phyloP scores from a whole-genome alignment of 2,113 vertebrate genomes.

The Macquaria australasica region DNA sequence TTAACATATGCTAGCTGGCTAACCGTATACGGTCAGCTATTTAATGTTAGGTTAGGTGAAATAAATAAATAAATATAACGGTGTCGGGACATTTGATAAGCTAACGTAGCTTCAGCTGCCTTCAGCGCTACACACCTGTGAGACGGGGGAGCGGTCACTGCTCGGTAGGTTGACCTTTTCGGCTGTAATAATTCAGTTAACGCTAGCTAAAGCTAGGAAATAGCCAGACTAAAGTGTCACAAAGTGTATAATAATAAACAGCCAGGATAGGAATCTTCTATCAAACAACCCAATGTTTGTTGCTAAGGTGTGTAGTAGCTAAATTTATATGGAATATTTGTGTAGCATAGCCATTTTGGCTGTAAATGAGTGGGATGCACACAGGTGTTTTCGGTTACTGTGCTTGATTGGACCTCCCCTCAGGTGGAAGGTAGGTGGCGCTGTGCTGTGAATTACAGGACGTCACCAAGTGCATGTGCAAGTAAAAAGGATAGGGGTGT shows the following conservation, averaged over 20 bases:
- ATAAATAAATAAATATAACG: neutral
- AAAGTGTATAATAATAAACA: neutral
- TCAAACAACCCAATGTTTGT: neutral
- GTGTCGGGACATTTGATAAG: neutral
- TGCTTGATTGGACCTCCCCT: neutral
- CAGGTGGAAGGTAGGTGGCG: neutral
- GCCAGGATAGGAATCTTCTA: too few relatives aligned
- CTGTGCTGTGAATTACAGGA: neutral
- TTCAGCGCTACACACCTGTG: neutral
- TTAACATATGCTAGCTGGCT: slow-evolving; percentile 65
- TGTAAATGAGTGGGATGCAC: neutral
- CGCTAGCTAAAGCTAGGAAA: neutral
- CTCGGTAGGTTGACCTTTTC: too few relatives aligned
- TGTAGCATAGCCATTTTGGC: too few relatives aligned
- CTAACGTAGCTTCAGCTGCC: neutral
- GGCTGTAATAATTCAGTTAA: neutral
- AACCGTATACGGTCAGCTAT: slow-evolving; percentile 11
- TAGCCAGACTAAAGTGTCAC: neutral
- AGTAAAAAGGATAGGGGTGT: neutral
- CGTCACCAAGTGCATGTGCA: neutral
- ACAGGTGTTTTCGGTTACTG: neutral
- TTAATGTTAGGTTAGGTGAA: neutral
- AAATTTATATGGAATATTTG: neutral
- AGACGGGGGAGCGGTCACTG: neutral
- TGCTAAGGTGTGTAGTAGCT: neutral